These are phyloP conservation scores for Neolamprologus multifasciatus DNA, from an alignment of 2,797 vertebrate species.

Conservation along the genomic window DNA sequence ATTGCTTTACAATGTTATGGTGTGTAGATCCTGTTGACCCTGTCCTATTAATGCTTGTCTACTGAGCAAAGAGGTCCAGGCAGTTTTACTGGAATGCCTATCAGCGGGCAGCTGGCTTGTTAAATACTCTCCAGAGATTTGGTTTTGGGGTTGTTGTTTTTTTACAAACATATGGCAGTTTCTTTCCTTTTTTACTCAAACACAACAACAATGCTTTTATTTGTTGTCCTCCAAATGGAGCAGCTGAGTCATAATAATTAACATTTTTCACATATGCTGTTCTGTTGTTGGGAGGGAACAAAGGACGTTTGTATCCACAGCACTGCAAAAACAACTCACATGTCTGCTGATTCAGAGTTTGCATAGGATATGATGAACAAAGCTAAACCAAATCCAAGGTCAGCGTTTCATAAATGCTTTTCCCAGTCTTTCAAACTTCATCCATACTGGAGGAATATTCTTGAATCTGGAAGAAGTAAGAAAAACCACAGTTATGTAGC, in stretches of 20 bases:
- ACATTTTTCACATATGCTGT: background rate
- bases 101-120: conserved; percentile 41
- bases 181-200: background rate
- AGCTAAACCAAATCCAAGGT: background rate
- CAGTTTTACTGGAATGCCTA: conserved; percentile 42
- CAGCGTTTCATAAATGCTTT: background rate
- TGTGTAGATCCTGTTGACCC: background rate
- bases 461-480: conserved; percentile 11
- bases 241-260: conserved; percentile 5
- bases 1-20: background rate
- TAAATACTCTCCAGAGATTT: conserved; percentile 16
- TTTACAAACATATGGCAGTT: conserved; percentile 3
- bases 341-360: background rate
- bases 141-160: background rate
- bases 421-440: background rate
- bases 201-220: background rate
- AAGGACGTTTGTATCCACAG: background rate
- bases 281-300: background rate
- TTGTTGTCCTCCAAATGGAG: conserved; percentile 1
- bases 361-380: background rate
- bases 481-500: conserved; percentile 65
- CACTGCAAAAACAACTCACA: background rate
- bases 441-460: conserved; percentile 7
- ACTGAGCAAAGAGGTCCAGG: conserved; percentile 12
- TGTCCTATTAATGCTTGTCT: conserved; percentile 11